phyloP scores from a whole-genome alignment of 2,113 vertebrate species.

The Gymnocephalus cernua region DNA sequence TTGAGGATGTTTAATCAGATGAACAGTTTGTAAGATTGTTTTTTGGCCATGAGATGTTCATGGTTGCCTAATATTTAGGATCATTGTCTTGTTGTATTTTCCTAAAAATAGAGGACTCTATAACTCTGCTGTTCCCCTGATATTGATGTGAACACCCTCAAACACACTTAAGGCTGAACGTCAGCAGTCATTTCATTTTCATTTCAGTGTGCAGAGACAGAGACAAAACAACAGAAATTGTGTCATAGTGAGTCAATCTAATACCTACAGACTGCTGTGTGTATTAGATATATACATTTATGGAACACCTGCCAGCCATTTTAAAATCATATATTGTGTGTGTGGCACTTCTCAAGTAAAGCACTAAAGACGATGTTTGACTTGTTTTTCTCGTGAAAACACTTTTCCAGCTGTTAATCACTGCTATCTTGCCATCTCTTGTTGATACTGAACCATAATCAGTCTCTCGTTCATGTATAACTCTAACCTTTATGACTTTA shows the following conservation, averaged over 20 bases:
- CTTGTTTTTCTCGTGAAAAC: not conserved
- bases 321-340: too few relatives aligned
- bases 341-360: not conserved
- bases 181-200: too few relatives aligned
- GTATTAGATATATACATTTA: too few relatives aligned
- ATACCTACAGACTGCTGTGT: not conserved
- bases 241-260: not conserved
- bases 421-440: not conserved
- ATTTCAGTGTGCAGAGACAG: too few relatives aligned
- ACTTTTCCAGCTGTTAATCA: constrained; percentile 53
- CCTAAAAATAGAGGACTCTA: too few relatives aligned
- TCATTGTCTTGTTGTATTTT: not conserved
- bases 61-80: not conserved
- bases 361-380: too few relatives aligned
- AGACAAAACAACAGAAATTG: too few relatives aligned
- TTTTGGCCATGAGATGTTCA: not conserved
- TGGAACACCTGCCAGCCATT: too few relatives aligned
- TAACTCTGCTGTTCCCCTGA: not conserved
- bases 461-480: constrained; percentile 22
- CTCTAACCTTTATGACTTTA: constrained; percentile 64
- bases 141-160: not conserved
- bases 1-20: too few relatives aligned
- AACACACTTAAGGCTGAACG: not conserved
- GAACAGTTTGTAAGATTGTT: too few relatives aligned
- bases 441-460: constrained; percentile 25